Base-by-base conservation (phyloP, 2,888 invertebrate genomes). In the Troides oblongomaculatus region DNA sequence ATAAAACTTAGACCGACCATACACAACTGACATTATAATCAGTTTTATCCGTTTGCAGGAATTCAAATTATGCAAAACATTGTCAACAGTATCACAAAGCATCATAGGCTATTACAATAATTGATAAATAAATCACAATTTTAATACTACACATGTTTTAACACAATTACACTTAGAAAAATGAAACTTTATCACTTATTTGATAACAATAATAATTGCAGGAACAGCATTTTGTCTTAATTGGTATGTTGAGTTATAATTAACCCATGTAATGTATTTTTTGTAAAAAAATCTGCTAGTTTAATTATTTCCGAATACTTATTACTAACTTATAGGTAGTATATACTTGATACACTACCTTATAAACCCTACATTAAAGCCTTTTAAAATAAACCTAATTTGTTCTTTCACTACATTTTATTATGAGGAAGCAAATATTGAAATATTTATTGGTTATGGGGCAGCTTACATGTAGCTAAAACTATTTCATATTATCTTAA, bases 71-170 rank as follows among this genome's bases (percentile, higher is more conserved):
- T 63, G 70, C 64, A 46, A 64, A 68, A 67, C 63, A 71, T 71
- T 67, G 75, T 73, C 74, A 79, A 81, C 3, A 70, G 78, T 87
- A 86, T 87, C 88, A 88, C 88, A 87, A 82, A 80, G 76, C 79
- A 76, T 78, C 77, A 72, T 75, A 78, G 76, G 77, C 77, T 76
- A 75, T 74, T 68, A 74, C 62, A 70, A 53, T 53, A 53, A 59
- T 71, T 73, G 72, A 70, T 78, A 74, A 75, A 76, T 76, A 77
- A 79, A 81, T 81, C 77, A 82, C 79, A 78, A 72, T 75, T 73
- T 21, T 64, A 64, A 70, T 64, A 67, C 64, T 66, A 56, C 5
- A n/a, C 7, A n/a, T 53, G n/a, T 53, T 46, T 43, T n/a, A 0
- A 53, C 18, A 53, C 53, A 53, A 53, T 53, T 53, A 53, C 53